Percentiles rank a stretch among this genome's conserved stretches.
phyloP scores from a whole-genome alignment of 2,797 vertebrate genomes.

The Gallirallus australis region DNA sequence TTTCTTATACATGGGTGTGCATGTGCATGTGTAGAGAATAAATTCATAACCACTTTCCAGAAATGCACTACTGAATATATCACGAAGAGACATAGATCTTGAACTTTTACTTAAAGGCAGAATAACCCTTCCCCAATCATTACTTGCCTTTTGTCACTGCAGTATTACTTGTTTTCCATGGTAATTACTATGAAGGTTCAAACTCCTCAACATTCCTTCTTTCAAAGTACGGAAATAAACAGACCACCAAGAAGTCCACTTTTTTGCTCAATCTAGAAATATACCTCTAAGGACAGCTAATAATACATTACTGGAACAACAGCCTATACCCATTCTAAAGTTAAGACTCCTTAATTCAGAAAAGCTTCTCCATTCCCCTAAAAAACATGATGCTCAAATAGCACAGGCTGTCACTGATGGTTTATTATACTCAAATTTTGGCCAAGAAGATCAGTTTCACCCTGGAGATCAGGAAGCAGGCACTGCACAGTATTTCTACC shows the following conservation, averaged over 20 bases:
- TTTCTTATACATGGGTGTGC: background rate
- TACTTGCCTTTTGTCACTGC: background rate
- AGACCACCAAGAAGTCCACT: background rate
- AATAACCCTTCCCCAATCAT: background rate
- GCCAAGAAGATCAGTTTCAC: background rate
- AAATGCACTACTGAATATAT: background rate
- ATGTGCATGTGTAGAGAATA: no score
- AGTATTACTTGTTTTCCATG: background rate
- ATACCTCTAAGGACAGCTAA: background rate
- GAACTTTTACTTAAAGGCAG: background rate
- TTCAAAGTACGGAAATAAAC: background rate
- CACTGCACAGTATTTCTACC: background rate
- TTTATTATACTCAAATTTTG: background rate
- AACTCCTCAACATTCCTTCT: background rate
- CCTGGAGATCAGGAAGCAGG: background rate
- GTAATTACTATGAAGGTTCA: background rate
- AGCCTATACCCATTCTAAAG: background rate
- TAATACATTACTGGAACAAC: background rate
- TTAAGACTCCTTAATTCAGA: background rate
- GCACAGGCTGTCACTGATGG: background rate
- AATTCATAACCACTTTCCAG: background rate
- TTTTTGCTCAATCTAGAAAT: background rate
- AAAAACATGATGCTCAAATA: background rate
- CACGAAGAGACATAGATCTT: background rate
- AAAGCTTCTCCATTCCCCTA: background rate